Evolutionary conservation across 2,888 invertebrate genomes (phyloP).

Genomic region (Cheilosia impressa): DNA sequence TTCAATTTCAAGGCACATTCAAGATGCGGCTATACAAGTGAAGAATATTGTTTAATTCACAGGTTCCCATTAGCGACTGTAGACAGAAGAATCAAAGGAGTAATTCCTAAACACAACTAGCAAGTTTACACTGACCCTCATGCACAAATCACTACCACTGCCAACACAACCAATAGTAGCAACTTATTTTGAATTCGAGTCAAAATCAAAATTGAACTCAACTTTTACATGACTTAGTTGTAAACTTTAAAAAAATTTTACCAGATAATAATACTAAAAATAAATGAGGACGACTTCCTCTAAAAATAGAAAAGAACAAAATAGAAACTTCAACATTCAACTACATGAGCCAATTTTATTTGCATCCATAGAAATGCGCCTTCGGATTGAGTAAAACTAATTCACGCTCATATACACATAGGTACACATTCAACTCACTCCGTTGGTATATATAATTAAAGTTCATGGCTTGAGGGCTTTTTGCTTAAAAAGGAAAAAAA

Average conservation of each 20-base stretch:
- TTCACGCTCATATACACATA: neutral
- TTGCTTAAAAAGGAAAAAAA: slow-evolving; percentile 42
- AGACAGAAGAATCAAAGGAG: too few species aligned
- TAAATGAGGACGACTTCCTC: slow-evolving; percentile 35
- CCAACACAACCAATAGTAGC: too few species aligned
- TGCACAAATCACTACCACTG: too few species aligned
- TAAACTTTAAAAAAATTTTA: slow-evolving; percentile 13
- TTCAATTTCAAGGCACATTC: too few species aligned
- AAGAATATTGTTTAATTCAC: too few species aligned
- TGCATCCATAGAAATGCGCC: slow-evolving; percentile 41
- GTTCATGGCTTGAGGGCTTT: slow-evolving; percentile 71
- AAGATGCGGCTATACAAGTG: too few species aligned
- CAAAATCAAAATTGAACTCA: too few species aligned
- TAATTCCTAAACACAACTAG: too few species aligned
- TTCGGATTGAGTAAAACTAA: slow-evolving; percentile 11
- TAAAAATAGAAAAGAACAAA: neutral
- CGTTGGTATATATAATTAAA: slow-evolving; percentile 60
- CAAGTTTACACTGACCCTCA: too few species aligned
- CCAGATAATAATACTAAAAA: slow-evolving; percentile 15
- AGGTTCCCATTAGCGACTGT: too few species aligned
- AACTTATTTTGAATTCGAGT: too few species aligned
- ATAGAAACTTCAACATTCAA: neutral
- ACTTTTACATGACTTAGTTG: neutral
- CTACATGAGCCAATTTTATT: slow-evolving; percentile 33
- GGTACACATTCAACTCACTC: slow-evolving; percentile 11